Evolutionary conservation across 2,888 invertebrate species (phyloP), one percentile per base, ranked within the genome.

Genomic region (Artemia sinica): DNA sequence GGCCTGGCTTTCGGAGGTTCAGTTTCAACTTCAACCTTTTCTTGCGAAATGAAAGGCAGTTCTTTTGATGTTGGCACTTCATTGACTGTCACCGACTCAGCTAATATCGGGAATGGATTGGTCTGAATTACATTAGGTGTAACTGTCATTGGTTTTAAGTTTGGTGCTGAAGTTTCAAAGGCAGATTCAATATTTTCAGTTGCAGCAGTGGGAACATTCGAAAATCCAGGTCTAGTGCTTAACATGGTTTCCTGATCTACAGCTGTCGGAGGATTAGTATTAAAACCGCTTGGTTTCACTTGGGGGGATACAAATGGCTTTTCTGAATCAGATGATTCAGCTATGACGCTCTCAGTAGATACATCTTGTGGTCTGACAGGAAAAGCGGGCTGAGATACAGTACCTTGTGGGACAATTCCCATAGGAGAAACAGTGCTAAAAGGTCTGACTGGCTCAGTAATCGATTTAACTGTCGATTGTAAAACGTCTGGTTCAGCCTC

Each of bases 341-440:
- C 41, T 41, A 41, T 41, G 41, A 41, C 41, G 6, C 41, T 41
- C 41, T 41, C 41, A 41, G 41, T 41, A 41, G 41, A 41, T 41
- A 41, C 2, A 41, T 41, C 41, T 41, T 41, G 41, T 41, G 41
- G 41, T 41, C 41, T 41, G 41, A 41, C 41, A 4, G 41, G 3
- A 41, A 41, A 41, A 41, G 41, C 41, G 1, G 41, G 41, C 41
- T 41, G 65, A 49, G 49, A 65, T 0, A 65, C 50, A n/a, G 68
- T 50, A 12, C 49, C 18, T 10, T 49, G 49, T 5, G 28, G 49
- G 67, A 14, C 48, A 6, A 14, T 12, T 65, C 28, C 12, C 14
- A 66, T 49, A 13, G 65, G 68, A 8, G 66, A n/a, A 49, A 14
- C 28, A n/a, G 68, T 18, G 6, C 48, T 28, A n/a, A 66, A 66